A percentile compares a stretch with the other conserved stretches of the same genome.
phyloP scores from a whole-genome alignment of 2,797 vertebrate genomes.

The Tenualosa ilisha region DNA sequence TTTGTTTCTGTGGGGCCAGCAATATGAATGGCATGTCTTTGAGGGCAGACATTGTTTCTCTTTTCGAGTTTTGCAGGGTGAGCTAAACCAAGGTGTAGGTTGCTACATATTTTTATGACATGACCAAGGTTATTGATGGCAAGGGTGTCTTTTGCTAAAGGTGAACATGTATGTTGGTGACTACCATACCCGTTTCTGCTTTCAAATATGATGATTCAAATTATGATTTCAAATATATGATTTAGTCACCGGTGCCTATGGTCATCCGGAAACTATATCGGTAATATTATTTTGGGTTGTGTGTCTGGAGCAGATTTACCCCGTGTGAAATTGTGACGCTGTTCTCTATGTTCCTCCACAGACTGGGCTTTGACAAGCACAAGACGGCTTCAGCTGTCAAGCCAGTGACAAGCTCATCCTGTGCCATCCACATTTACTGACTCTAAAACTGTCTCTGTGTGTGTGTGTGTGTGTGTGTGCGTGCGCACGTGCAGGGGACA shows the following conservation, averaged over 20 bases:
- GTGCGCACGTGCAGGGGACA: slow-evolving; percentile 65
- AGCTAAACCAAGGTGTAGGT: neutral
- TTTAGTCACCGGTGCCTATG: neutral
- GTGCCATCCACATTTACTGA: neutral
- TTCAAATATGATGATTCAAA: too few relatives aligned
- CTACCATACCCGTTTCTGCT: too few relatives aligned
- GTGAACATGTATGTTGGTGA: too few relatives aligned
- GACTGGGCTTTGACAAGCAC: neutral
- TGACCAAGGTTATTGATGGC: too few relatives aligned
- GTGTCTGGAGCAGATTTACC: neutral
- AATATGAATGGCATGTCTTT: neutral
- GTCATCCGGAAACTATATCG: neutral
- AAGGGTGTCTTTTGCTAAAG: too few relatives aligned
- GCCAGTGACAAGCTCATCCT: neutral
- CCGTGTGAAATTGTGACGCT: neutral
- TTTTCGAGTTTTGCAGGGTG: neutral
- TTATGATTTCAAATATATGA: too few relatives aligned
- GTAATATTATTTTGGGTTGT: neutral
- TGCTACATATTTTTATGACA: neutral
- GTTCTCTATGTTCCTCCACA: neutral
- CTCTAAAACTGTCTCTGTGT: neutral
- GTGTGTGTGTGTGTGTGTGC: neutral
- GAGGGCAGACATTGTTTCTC: neutral
- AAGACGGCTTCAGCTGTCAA: neutral
- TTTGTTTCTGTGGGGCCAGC: neutral